phyloP scores from a whole-genome alignment of 2,797 vertebrate species.

The Poeciliopsis turneri region DNA sequence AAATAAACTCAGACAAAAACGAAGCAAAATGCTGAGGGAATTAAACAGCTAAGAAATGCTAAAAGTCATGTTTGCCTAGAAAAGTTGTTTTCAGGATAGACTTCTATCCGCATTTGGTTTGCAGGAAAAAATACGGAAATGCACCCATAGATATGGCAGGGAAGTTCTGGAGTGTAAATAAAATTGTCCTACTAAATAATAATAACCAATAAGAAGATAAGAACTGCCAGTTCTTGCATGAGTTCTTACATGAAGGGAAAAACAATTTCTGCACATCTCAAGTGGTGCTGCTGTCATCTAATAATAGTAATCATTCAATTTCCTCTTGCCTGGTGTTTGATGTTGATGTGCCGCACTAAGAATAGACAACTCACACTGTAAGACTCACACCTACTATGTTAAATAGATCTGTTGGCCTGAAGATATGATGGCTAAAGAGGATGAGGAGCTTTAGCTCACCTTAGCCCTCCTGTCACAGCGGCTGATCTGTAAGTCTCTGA shows the following conservation, averaged over 20 bases:
- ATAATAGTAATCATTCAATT: constrained; percentile 1
- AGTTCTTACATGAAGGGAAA: background rate
- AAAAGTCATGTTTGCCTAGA: background rate
- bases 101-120: background rate
- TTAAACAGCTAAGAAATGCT: background rate
- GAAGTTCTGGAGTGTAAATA: background rate
- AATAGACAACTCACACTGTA: constrained; percentile 8
- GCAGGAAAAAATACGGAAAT: background rate
- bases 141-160: background rate
- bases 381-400: constrained; percentile 16
- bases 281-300: background rate
- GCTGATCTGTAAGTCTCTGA: constrained; percentile 56
- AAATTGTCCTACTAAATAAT: background rate
- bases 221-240: background rate
- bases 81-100: background rate
- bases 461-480: constrained; percentile 32
- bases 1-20: background rate
- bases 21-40: background rate
- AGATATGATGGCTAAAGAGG: constrained; percentile 59
- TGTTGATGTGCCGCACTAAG: background rate
- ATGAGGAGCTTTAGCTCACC: constrained; percentile 63
- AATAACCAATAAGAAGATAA: background rate
- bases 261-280: background rate
- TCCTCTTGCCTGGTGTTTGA: background rate
- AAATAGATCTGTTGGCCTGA: constrained; percentile 40